These are phyloP conservation scores for Silurus lanzhouensis DNA, from an alignment of 2,797 vertebrate genomes.

Conservation along the genomic window DNA sequence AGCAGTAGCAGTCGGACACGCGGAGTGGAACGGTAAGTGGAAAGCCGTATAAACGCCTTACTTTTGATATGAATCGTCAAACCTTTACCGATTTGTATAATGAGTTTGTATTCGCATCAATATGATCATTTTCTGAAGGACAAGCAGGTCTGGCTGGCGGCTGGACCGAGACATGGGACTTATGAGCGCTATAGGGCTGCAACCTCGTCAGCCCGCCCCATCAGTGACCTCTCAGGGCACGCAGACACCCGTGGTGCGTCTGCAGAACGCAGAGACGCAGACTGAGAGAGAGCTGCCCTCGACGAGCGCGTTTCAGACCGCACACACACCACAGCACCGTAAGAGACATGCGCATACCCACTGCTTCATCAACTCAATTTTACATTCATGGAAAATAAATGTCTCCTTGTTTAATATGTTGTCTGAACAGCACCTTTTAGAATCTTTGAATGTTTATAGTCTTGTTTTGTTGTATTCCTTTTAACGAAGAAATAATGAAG, in stretches of 20 bases:
- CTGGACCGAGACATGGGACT: constrained; percentile 96
- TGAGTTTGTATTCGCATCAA: neutral
- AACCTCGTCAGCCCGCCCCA: constrained; percentile 90
- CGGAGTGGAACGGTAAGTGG: constrained; percentile 79
- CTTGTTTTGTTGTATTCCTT: neutral
- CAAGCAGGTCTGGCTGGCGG: constrained; percentile 89
- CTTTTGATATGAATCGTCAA: neutral
- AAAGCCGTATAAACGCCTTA: neutral
- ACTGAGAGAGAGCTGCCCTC: constrained; percentile 89
- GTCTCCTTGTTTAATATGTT: neutral
- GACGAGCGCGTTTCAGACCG: constrained; percentile 68
- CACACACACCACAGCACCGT: constrained; percentile 50
- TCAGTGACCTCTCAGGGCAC: constrained; percentile 98
- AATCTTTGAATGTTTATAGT: neutral
- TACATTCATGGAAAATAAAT: neutral
- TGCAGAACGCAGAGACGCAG: constrained; percentile 96
- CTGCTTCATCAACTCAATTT: neutral
- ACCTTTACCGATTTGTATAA: neutral
- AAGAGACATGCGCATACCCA: neutral
- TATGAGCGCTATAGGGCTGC: constrained; percentile 97
- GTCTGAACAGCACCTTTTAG: neutral
- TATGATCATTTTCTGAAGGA: constrained; percentile 67
- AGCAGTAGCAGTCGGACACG: constrained; percentile 83
- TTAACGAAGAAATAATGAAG: neutral
- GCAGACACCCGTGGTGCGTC: constrained; percentile 90